A percentile compares a stretch with the other conserved stretches of the same genome.
phyloP scores from a whole-genome alignment of 2,113 vertebrate species.

The Percina caprodes region DNA sequence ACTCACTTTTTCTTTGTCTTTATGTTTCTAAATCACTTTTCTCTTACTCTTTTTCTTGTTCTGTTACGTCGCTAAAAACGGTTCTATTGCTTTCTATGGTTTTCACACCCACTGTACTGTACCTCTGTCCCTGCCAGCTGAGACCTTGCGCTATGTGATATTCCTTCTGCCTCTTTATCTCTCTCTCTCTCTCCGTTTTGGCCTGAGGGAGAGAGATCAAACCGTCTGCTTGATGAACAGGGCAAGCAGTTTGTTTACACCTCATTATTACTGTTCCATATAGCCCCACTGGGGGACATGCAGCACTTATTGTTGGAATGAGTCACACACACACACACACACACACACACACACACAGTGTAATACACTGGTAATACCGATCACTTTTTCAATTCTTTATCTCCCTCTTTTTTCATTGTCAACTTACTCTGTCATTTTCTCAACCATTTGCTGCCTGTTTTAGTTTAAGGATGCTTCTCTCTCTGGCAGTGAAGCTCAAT shows the following conservation, averaged over 20 bases:
- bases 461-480: conserved; percentile 28
- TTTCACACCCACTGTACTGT: conserved; percentile 32
- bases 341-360: conserved; percentile 17
- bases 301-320: conserved; percentile 56
- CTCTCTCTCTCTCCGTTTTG: conserved; percentile 8
- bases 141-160: conserved; percentile 20
- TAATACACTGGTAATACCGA: conserved; percentile 2
- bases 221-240: conserved; percentile 59
- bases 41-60: conserved; percentile 5
- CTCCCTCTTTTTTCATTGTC: conserved; percentile 2
- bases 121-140: conserved; percentile 45
- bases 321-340: conserved; percentile 10
- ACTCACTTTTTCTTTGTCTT: conserved; percentile 17
- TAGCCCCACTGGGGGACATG: conserved; percentile 24
- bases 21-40: conserved; percentile 31
- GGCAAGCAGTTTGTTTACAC: conserved; percentile 66
- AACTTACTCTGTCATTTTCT: conserved; percentile 6
- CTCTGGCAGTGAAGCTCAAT: conserved; percentile 34
- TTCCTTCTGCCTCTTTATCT: conserved; percentile 38
- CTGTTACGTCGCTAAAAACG: conserved; percentile 19
- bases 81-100: conserved; percentile 22
- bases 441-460: conserved; percentile 26
- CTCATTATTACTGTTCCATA: conserved; percentile 60
- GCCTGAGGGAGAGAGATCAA: conserved; percentile 56
- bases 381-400: background rate